These are phyloP conservation scores for Mola mola DNA, from an alignment of 2,113 vertebrate genomes.

Conservation along the genomic window DNA sequence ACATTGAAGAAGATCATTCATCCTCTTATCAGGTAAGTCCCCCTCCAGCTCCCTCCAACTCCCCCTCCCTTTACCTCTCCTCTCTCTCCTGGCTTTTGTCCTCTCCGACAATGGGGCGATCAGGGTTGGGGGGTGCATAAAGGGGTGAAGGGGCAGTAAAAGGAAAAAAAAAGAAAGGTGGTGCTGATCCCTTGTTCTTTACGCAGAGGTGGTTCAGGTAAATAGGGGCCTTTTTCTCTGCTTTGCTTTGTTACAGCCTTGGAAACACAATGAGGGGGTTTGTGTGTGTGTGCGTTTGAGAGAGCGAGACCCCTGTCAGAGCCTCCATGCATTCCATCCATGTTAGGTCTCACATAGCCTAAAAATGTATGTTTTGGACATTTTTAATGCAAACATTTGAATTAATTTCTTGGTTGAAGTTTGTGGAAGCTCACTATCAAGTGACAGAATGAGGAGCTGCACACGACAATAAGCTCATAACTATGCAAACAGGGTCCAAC, in stretches of 20 bases:
- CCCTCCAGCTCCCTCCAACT: neutral
- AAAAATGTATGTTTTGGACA: too few species aligned
- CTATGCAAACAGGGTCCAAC: too few species aligned
- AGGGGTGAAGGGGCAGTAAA: constrained; percentile 61
- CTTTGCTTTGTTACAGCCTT: constrained; percentile 61
- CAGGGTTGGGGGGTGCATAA: constrained; percentile 32
- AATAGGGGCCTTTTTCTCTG: constrained; percentile 57
- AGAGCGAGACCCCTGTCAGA: constrained; percentile 1
- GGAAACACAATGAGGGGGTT: constrained; percentile 60
- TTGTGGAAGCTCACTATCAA: too few species aligned
- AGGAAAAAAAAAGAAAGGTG: constrained; percentile 60
- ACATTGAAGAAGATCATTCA: constrained; percentile 70
- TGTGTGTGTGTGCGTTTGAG: constrained; percentile 55
- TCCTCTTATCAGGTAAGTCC: constrained; percentile 75
- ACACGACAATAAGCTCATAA: too few species aligned
- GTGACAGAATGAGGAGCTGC: too few species aligned
- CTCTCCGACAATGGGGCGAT: constrained; percentile 68
- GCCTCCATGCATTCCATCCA: constrained; percentile 16
- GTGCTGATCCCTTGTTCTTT: constrained; percentile 70
- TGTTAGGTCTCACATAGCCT: too few species aligned
- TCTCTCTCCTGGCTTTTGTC: constrained; percentile 68
- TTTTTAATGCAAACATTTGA: too few species aligned
- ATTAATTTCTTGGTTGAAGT: too few species aligned
- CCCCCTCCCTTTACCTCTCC: constrained; percentile 47
- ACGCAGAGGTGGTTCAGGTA: constrained; percentile 74